phyloP scores from a whole-genome alignment of 2,888 invertebrate genomes.

The Patella ulyssiponensis region DNA sequence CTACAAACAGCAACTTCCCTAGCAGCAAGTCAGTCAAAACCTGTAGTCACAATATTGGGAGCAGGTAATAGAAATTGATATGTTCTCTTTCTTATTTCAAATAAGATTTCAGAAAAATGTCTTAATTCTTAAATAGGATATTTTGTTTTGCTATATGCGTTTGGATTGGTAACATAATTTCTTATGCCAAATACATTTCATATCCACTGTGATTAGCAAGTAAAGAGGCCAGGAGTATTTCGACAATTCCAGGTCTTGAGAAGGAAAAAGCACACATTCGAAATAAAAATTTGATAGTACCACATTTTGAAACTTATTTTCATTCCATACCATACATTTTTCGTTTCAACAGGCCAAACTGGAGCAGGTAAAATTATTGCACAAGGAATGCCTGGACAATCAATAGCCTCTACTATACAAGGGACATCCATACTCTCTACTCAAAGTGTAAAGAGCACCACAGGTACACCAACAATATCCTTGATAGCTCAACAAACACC shows the following conservation, averaged over 20 bases:
- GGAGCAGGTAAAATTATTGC: background rate
- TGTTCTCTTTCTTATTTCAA: constrained; percentile 1
- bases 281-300: too few species aligned
- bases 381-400: background rate
- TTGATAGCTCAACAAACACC: constrained; percentile 56
- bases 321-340: too few species aligned
- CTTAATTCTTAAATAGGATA: too few species aligned
- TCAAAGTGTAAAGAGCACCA: constrained; percentile 19
- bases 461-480: constrained; percentile 49
- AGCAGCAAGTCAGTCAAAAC: constrained; percentile 46
- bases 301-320: too few species aligned
- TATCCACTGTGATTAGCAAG: too few species aligned
- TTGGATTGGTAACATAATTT: too few species aligned
- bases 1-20: constrained; percentile 43
- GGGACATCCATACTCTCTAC: constrained; percentile 40
- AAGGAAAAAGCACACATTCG: too few species aligned
- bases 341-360: background rate
- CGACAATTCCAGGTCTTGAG: too few species aligned
- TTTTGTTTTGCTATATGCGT: too few species aligned
- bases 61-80: constrained; percentile 41
- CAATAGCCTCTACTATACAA: constrained; percentile 52
- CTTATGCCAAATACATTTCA: too few species aligned
- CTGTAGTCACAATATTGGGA: constrained; percentile 58
- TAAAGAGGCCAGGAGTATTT: too few species aligned
- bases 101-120: background rate